Conservation (phyloP, 2,888 invertebrate species). For the Brachypterus glaber region DNA sequence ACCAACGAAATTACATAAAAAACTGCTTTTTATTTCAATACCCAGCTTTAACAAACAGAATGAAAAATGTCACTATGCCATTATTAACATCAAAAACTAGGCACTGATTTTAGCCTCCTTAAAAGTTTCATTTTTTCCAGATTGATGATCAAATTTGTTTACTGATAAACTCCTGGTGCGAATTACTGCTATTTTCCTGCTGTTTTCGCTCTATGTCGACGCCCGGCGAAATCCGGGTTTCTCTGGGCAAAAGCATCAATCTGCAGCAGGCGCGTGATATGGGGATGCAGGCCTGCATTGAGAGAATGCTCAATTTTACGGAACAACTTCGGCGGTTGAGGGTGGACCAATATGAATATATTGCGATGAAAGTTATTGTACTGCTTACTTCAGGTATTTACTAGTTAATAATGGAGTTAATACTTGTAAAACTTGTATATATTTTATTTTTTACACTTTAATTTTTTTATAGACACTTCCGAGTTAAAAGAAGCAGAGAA, state of each 20-base stretch:
- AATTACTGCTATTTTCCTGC: slow-evolving; percentile 81
- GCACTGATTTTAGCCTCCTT: slow-evolving; percentile 10
- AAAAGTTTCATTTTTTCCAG: slow-evolving; percentile 44
- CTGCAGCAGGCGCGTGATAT: slow-evolving; percentile 60
- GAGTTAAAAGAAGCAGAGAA: slow-evolving; percentile 89
- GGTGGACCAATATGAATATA: slow-evolving; percentile 93
- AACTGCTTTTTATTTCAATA: no score
- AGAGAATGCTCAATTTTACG: slow-evolving; percentile 89
- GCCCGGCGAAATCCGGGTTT: slow-evolving; percentile 73
- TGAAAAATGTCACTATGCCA: no score
- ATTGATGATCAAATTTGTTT: slow-evolving; percentile 97
- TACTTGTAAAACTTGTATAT: slow-evolving; percentile 8
- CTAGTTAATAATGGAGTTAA: slow-evolving; percentile 23
- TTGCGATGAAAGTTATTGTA: slow-evolving; percentile 91
- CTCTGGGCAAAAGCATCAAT: slow-evolving; percentile 54
- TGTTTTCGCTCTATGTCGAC: slow-evolving; percentile 89
- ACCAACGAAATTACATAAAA: no score
- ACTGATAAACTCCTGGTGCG: slow-evolving; percentile 96
- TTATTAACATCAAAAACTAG: neutral
- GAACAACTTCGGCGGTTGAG: slow-evolving; percentile 81
- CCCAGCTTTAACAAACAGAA: no score
- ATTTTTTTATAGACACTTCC: slow-evolving; percentile 61
- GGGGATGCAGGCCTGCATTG: slow-evolving; percentile 78
- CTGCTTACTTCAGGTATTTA: slow-evolving; percentile 75
- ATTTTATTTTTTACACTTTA: slow-evolving; percentile 1